Percentiles rank a stretch among this genome's conserved stretches.
These are phyloP conservation scores for Oryctes rhinoceros DNA, from an alignment of 1,140 invertebrate species.

Conservation along the genomic window DNA sequence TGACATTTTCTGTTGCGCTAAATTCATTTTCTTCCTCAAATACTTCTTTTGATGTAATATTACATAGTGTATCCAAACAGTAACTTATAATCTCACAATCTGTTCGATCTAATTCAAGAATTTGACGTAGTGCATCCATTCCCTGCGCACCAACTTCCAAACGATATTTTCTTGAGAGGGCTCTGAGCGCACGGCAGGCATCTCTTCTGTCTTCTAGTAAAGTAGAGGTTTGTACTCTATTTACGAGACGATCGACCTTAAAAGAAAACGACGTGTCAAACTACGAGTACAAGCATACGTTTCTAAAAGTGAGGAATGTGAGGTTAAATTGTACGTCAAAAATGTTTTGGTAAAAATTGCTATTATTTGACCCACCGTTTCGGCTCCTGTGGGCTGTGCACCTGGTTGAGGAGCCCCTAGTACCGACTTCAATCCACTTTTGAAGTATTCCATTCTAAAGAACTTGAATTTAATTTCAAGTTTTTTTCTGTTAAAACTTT, in stretches of 20 bases:
- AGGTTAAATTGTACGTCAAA: constrained; percentile 44
- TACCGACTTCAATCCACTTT: constrained; percentile 88
- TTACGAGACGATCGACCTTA: constrained; percentile 91
- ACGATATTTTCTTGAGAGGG: constrained; percentile 91
- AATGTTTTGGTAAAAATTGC: constrained; percentile 28
- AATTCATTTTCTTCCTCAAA: constrained; percentile 82
- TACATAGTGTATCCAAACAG: constrained; percentile 90
- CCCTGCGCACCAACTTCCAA: constrained; percentile 96
- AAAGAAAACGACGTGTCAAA: constrained; percentile 49
- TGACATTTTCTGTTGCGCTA: constrained; percentile 59
- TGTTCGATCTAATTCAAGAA: constrained; percentile 82
- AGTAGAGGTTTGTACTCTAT: constrained; percentile 91
- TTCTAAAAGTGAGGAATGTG: constrained; percentile 8
- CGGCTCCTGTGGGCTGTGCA: constrained; percentile 78
- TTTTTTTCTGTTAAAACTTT: not conserved
- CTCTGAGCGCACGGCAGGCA: constrained; percentile 94
- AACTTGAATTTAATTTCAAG: not conserved
- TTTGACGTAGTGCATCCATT: constrained; percentile 86
- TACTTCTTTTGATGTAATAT: constrained; percentile 85
- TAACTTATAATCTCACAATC: constrained; percentile 93
- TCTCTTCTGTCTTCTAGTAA: constrained; percentile 93
- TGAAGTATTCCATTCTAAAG: constrained; percentile 84
- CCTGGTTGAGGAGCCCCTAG: constrained; percentile 80
- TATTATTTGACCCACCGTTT: constrained; percentile 74
- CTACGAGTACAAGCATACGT: constrained; percentile 8